Conservation (phyloP, 2,888 invertebrate genomes). For the Drosophila phalerata region DNA sequence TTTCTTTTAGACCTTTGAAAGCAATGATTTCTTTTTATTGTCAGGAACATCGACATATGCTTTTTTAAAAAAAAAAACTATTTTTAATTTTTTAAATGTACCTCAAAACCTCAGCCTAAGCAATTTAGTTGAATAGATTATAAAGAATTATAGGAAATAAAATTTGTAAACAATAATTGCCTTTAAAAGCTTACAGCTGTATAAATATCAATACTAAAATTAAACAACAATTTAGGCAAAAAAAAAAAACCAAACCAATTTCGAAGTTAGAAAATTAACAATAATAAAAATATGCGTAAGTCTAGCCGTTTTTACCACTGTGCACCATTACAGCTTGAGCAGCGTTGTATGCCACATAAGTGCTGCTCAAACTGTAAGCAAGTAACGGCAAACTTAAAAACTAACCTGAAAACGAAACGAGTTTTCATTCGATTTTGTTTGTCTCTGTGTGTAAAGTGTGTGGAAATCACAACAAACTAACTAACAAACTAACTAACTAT, state of each 20-base stretch:
- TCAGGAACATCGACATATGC: too few relatives aligned
- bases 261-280: not conserved
- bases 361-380: slow-evolving; percentile 21
- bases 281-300: not conserved
- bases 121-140: too few relatives aligned
- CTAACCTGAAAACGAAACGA: slow-evolving; percentile 70
- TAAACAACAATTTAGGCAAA: not conserved
- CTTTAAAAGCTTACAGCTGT: not conserved
- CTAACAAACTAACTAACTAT: slow-evolving; percentile 2
- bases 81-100: too few relatives aligned
- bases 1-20: too few relatives aligned
- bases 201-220: not conserved
- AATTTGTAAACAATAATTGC: too few relatives aligned
- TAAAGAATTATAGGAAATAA: too few relatives aligned
- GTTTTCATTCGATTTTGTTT: slow-evolving; percentile 43
- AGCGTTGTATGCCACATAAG: slow-evolving; percentile 50
- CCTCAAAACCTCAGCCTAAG: too few relatives aligned
- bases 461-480: slow-evolving; percentile 16
- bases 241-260: not conserved
- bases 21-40: too few relatives aligned
- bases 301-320: not conserved
- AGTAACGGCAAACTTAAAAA: slow-evolving; percentile 53
- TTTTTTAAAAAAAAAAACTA: too few relatives aligned
- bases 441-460: not conserved
- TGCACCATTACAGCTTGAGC: not conserved